A percentile compares a stretch with the other conserved stretches of the same genome.
phyloP scores from a whole-genome alignment of 2,888 invertebrate species.

The Synergus gifuensis region DNA sequence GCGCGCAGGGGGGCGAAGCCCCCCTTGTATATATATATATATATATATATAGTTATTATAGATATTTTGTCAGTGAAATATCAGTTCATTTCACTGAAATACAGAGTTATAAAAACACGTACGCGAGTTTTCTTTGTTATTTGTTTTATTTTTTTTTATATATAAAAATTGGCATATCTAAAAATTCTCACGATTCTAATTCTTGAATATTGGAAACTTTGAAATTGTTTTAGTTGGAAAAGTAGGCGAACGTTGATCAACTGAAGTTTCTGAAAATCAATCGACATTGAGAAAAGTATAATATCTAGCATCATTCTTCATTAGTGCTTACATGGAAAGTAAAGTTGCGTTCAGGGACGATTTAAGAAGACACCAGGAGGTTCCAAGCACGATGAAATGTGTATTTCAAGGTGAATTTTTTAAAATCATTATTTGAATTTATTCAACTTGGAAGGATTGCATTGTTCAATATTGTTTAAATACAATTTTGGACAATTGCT shows the following conservation, averaged over 20 bases:
- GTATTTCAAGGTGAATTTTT: neutral
- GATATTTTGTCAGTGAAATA: too few relatives aligned
- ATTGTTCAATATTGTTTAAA: too few relatives aligned
- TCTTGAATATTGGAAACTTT: neutral
- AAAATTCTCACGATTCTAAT: neutral
- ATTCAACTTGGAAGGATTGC: neutral
- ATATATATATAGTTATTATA: too few relatives aligned
- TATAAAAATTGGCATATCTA: too few relatives aligned
- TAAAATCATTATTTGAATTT: neutral
- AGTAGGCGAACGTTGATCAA: neutral
- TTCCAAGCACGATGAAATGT: neutral
- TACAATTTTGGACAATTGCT: too few relatives aligned
- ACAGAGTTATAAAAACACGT: too few relatives aligned
- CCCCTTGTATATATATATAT: too few relatives aligned
- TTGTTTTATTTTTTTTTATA: too few relatives aligned
- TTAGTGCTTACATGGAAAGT: slow-evolving; percentile 1
- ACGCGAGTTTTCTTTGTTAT: too few relatives aligned
- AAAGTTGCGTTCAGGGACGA: neutral
- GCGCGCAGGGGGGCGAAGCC: too few relatives aligned
- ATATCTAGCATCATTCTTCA: neutral
- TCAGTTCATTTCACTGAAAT: too few relatives aligned
- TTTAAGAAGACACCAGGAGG: neutral
- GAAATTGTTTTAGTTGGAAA: neutral
- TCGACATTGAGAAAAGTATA: neutral
- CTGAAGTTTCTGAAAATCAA: neutral